phyloP scores from a whole-genome alignment of 2,888 invertebrate genomes.

The Lepetodrilus schrolli region DNA sequence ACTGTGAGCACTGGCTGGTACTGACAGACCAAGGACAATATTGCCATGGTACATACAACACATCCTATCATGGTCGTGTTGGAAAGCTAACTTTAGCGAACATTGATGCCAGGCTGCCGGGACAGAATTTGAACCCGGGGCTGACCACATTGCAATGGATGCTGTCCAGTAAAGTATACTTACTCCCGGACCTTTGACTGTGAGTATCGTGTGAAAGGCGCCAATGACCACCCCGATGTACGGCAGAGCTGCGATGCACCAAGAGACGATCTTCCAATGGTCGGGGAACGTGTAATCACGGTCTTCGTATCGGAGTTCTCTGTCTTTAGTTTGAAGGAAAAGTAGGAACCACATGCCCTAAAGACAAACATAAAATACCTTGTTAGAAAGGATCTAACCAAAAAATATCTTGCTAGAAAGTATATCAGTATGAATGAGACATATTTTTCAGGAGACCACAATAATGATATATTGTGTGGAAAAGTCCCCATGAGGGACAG shows the following conservation, averaged over 20 bases:
- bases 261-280: constrained; percentile 60
- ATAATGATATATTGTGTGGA: not conserved
- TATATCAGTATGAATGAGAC: not conserved
- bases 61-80: too few species aligned
- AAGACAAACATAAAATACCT: not conserved
- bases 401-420: not conserved
- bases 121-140: too few species aligned
- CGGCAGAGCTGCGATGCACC: constrained; percentile 62
- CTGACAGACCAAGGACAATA: too few species aligned
- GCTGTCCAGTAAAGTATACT: too few species aligned
- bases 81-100: too few species aligned
- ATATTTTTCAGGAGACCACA: not conserved
- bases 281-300: constrained; percentile 38
- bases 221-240: constrained; percentile 62
- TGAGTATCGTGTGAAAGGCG: constrained; percentile 53
- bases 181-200: constrained; percentile 36
- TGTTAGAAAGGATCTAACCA: not conserved
- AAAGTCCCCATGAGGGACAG: not conserved
- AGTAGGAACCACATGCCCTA: constrained; percentile 40
- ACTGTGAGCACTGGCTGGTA: too few species aligned
- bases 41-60: too few species aligned
- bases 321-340: constrained; percentile 33
- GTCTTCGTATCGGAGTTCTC: constrained; percentile 20
- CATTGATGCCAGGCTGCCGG: too few species aligned
- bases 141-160: too few species aligned